These are phyloP conservation scores for Nesoenas mayeri DNA, from an alignment of 2,113 vertebrate genomes.

Conservation along the genomic window DNA sequence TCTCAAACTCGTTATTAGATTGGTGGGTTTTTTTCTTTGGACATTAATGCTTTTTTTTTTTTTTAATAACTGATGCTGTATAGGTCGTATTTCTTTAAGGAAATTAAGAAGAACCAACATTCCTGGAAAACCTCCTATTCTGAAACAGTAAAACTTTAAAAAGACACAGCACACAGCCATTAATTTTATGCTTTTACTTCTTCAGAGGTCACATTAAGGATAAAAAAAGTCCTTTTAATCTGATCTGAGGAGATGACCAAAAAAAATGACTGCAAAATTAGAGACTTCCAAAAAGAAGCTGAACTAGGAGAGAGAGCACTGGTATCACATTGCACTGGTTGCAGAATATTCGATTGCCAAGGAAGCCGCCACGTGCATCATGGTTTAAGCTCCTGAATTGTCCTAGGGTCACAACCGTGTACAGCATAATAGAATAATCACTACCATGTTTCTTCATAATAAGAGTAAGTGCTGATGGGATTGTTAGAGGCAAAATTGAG, in stretches of 20 bases:
- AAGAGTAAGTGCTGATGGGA: neutral
- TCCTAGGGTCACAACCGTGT: neutral
- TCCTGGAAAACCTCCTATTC: neutral
- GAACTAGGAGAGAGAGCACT: neutral
- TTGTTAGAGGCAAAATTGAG: constrained; percentile 12
- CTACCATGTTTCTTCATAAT: constrained; percentile 3
- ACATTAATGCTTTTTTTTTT: neutral
- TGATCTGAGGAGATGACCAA: neutral
- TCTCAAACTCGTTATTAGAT: neutral
- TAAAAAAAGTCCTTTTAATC: neutral
- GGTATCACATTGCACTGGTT: rapidly evolving
- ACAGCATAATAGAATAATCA: neutral
- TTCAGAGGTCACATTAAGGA: neutral
- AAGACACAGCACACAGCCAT: neutral
- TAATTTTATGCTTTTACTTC: neutral
- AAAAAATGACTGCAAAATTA: neutral
- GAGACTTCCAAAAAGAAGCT: neutral
- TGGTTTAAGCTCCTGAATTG: neutral
- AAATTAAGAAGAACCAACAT: neutral
- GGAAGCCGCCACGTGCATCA: neutral
- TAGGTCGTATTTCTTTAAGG: neutral
- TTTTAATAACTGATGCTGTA: neutral
- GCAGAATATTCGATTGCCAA: neutral
- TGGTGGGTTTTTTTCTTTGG: neutral
- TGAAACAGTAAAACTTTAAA: neutral